A percentile compares a stretch with the other conserved stretches of the same genome.
Conservation (phyloP, 2,113 vertebrate species). For the Callithrix jacchus region DNA sequence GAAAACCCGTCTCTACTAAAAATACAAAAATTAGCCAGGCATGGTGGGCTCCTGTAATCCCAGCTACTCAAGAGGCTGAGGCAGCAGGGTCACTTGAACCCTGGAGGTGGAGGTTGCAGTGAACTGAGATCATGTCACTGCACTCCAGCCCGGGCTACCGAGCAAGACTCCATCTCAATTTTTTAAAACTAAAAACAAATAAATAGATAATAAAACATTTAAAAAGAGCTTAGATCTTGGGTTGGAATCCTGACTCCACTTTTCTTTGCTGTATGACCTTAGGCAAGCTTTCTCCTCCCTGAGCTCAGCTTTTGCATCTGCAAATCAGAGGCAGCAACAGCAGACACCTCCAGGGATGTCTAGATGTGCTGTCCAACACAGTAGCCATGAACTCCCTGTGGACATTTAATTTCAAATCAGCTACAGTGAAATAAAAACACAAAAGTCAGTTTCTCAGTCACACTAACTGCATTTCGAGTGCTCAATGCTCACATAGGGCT, state of each 20-base stretch:
- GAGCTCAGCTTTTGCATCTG: neutral
- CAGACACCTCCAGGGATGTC: neutral
- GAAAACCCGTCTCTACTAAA: too few species aligned
- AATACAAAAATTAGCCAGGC: too few species aligned
- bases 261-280: neutral
- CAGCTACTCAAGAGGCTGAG: too few species aligned
- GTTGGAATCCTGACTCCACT: neutral
- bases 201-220: neutral
- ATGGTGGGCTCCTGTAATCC: too few species aligned
- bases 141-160: too few species aligned
- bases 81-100: too few species aligned
- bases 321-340: neutral
- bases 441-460: neutral
- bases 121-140: too few species aligned
- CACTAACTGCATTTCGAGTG: neutral
- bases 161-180: too few species aligned
- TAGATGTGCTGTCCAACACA: neutral
- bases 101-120: too few species aligned
- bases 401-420: neutral
- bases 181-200: too few species aligned
- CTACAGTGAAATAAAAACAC: neutral
- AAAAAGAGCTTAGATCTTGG: neutral
- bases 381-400: neutral
- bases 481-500: neutral
- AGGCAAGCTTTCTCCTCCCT: neutral